Evolutionary conservation across 2,888 invertebrate species (phyloP).

Genomic region (Apodemia hepburni): DNA sequence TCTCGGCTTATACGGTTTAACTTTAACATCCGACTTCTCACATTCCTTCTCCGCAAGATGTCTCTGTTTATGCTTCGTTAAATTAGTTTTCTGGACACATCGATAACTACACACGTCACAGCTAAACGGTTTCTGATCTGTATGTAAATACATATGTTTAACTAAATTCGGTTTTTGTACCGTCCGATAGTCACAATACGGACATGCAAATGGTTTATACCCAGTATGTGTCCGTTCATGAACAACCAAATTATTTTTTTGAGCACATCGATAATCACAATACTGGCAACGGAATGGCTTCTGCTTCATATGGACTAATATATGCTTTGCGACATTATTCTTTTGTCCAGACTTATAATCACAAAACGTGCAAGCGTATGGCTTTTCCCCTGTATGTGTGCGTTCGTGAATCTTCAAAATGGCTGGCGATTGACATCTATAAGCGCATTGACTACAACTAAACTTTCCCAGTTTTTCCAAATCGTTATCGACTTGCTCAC

Average conservation of each 20-base stretch:
- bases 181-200: conserved; percentile 69
- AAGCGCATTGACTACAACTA: conserved; percentile 62
- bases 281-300: conserved; percentile 72
- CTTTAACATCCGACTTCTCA: conserved; percentile 50
- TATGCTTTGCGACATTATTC: conserved; percentile 75
- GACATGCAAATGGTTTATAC: conserved; percentile 71
- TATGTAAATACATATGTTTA: conserved; percentile 75
- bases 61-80: conserved; percentile 70
- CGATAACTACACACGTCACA: conserved; percentile 71
- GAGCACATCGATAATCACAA: conserved; percentile 72
- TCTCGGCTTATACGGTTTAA: conserved; percentile 63
- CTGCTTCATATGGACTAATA: conserved; percentile 73
- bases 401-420: conserved; percentile 74
- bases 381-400: conserved; percentile 71
- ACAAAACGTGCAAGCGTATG: conserved; percentile 69
- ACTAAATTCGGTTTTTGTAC: conserved; percentile 76
- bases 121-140: conserved; percentile 71
- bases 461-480: conserved; percentile 62
- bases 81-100: conserved; percentile 72
- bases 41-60: conserved; percentile 64
- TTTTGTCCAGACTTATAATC: conserved; percentile 75
- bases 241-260: conserved; percentile 73
- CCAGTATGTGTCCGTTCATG: conserved; percentile 76
- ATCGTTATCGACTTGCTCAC: conserved; percentile 42
- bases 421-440: conserved; percentile 72